Conservation (phyloP, 2,888 invertebrate species). For the Parthenolecanium corni region DNA sequence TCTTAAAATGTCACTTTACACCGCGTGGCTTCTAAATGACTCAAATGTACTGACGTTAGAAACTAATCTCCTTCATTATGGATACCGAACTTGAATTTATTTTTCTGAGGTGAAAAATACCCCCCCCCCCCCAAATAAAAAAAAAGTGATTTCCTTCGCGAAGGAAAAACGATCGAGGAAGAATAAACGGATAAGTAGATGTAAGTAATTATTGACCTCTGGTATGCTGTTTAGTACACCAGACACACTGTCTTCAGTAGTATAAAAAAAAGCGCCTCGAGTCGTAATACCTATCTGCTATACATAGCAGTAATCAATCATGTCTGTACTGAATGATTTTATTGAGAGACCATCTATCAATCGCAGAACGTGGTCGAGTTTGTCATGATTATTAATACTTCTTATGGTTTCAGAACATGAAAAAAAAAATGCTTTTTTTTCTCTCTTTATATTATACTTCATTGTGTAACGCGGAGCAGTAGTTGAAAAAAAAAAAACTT, state of each 20-base stretch:
- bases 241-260: constrained; percentile 11
- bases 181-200: neutral
- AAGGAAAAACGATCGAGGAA: neutral
- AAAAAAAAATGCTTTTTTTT: constrained; percentile 13
- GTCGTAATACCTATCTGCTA: constrained; percentile 21
- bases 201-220: neutral
- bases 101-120: too few relatives aligned
- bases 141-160: neutral
- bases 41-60: too few relatives aligned
- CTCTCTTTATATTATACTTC: neutral
- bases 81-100: too few relatives aligned
- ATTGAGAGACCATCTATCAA: constrained; percentile 26
- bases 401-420: constrained; percentile 16
- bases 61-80: too few relatives aligned
- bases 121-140: too few relatives aligned
- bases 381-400: constrained; percentile 27
- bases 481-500: too few relatives aligned
- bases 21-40: too few relatives aligned
- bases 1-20: too few relatives aligned
- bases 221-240: neutral
- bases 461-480: neutral
- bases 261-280: neutral
- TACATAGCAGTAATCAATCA: constrained; percentile 21
- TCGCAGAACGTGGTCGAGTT: constrained; percentile 24
- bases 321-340: constrained; percentile 25